Percentiles rank a stretch among this genome's conserved stretches.
These are phyloP conservation scores for Corythornis leucogaster DNA, from an alignment of 2,797 vertebrate genomes.

Conservation along the genomic window DNA sequence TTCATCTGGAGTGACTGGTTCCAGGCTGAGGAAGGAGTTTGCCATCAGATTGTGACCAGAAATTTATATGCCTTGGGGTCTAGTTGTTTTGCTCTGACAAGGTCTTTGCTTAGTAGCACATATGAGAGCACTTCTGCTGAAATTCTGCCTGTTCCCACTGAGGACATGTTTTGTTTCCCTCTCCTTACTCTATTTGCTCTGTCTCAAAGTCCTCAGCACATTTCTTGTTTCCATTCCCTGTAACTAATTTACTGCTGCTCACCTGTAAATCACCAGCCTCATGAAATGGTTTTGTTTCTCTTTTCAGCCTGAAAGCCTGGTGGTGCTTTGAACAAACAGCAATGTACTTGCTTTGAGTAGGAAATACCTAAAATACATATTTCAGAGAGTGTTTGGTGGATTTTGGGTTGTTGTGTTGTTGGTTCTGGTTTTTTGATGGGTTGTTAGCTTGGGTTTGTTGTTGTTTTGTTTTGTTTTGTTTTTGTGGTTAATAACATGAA, in stretches of 20 bases:
- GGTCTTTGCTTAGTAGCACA: not conserved
- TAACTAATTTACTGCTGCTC: not conserved
- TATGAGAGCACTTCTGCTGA: not conserved
- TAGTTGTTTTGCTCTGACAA: not conserved
- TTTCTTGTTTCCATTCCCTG: not conserved
- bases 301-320: not conserved
- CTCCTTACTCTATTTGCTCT: not conserved
- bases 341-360: not conserved
- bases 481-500: not conserved
- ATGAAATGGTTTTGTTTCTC: not conserved
- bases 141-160: not conserved
- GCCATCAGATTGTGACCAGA: rapidly evolving
- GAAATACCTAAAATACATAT: not conserved
- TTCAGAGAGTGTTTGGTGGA: not conserved
- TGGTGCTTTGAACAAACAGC: not conserved
- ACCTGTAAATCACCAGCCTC: not conserved
- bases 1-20: not conserved
- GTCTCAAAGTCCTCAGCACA: not conserved
- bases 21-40: not conserved
- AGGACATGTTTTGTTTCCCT: rapidly evolving
- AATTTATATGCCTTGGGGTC: not conserved
- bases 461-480: not conserved
- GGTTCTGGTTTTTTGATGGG: not conserved
- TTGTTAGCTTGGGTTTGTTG: too few relatives aligned
- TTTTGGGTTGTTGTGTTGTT: too few relatives aligned